Evolutionary conservation across 2,113 vertebrate species (phyloP), one percentile per base, ranked within the genome.

Genomic region (Nettapus auritus): DNA sequence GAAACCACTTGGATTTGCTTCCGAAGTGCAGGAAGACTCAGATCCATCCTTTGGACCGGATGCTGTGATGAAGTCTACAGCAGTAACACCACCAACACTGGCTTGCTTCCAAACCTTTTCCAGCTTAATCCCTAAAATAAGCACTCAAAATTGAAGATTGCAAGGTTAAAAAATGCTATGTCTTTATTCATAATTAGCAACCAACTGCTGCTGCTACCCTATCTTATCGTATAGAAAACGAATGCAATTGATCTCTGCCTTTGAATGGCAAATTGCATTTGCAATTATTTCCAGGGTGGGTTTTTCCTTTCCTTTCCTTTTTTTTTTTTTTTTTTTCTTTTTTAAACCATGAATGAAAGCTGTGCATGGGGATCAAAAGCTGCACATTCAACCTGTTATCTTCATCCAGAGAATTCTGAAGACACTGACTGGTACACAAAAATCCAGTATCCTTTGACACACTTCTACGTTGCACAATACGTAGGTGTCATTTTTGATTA

Each of bases 61-160:
- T 87, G 59, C 66, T 79, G 42, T 59, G 76, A 90, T 93, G 78
- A 86, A 88, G 71, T 69, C 67, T 94, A 57, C 87, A 89, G 59
- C 23, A 84, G 46, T 78, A 88, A 82, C 78, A 91, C 36, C 50
- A 83, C 56, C 67, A 70, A 82, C 62, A 73, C 34, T 86, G 90
- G 90, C 89, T 79, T 71, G 28, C 64, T 76, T 91, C 83, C 95
- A 94, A 95, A 64, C 52, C 71, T 82, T 50, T 71, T 88, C 31
- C 52, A 92, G 83, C 46, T 87, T 96, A 90, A 94, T 88, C 74
- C 78, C 59, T 53, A 80, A 95, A 91, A 93, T 46, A 89, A 83
- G 76, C 86, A 92, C 93, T 97, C 50, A 52, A 83, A 70, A 70
- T 20, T 88, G 84, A 91, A 83, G 85, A 53, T 7, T 82, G 70